These are phyloP conservation scores for Paramuricea clavata DNA, from an alignment of 92 coral and sea anemone species.

Conservation along the genomic window DNA sequence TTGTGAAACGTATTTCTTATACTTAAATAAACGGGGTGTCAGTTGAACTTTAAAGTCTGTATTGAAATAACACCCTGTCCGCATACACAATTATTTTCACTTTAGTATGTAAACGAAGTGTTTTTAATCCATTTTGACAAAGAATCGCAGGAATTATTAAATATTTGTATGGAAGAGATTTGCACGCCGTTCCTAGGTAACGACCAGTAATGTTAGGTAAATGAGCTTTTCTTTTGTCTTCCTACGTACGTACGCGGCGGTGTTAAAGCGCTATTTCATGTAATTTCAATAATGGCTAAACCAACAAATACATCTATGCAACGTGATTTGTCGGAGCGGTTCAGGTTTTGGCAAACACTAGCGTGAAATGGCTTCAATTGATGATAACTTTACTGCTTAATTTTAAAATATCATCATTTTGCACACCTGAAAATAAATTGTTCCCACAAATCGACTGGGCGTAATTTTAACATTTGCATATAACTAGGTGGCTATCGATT, in stretches of 20 bases:
- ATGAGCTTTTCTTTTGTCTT: neutral
- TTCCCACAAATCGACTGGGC: neutral
- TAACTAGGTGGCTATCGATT: neutral
- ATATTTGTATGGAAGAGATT: neutral
- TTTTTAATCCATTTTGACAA: slow-evolving; percentile 4
- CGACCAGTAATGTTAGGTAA: neutral
- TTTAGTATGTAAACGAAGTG: slow-evolving; percentile 21
- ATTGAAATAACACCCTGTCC: neutral
- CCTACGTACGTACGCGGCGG: neutral
- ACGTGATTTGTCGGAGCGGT: neutral
- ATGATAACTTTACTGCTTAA: neutral
- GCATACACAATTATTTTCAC: slow-evolving; percentile 25
- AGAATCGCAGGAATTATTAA: neutral
- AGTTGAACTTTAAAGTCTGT: no score
- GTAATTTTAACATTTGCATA: neutral
- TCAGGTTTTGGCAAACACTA: neutral
- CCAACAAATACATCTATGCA: neutral
- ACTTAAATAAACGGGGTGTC: neutral
- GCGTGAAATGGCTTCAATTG: neutral
- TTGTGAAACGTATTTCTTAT: neutral
- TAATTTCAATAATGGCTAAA: neutral
- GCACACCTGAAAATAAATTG: neutral
- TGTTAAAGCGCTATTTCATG: neutral
- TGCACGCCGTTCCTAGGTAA: neutral
- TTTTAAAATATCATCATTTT: neutral